phyloP scores from a whole-genome alignment of 37 sponge, comb jelly and placozoan genomes.

The Cliona cf. orientalis region DNA sequence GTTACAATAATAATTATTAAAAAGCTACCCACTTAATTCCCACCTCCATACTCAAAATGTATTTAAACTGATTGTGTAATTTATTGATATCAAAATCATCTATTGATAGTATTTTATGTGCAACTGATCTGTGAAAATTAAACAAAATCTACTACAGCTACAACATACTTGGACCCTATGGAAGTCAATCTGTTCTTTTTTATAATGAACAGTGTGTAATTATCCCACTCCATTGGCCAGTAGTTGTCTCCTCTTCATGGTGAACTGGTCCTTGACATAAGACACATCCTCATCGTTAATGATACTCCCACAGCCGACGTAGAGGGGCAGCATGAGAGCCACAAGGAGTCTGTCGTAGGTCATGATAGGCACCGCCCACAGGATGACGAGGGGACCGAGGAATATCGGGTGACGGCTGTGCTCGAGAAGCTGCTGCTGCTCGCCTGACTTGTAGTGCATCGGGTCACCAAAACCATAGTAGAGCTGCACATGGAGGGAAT shows the following conservation, averaged over 20 bases:
- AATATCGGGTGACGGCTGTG: conserved; percentile 74
- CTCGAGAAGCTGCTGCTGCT: conserved; percentile 52
- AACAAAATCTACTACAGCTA: too few relatives aligned
- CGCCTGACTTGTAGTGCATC: conserved; percentile 45
- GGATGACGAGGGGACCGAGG: conserved; percentile 44
- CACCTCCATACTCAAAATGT: too few relatives aligned
- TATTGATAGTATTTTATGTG: too few relatives aligned
- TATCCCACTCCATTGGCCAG: neutral
- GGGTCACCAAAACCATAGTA: conserved; percentile 58
- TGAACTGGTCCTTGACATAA: conserved; percentile 52
- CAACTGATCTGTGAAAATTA: too few relatives aligned
- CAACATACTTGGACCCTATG: too few relatives aligned
- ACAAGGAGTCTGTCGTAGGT: conserved; percentile 71
- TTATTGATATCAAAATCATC: too few relatives aligned
- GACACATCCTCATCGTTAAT: conserved; percentile 35
- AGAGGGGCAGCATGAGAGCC: conserved; percentile 67
- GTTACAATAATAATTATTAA: too few relatives aligned
- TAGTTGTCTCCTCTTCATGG: conserved; percentile 41
- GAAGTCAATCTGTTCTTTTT: too few relatives aligned
- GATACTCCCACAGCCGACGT: conserved; percentile 56
- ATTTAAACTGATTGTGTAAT: too few relatives aligned
- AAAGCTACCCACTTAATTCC: too few relatives aligned
- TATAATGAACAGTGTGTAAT: too few relatives aligned
- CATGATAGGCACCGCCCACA: conserved; percentile 75
- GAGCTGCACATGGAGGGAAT: conserved; percentile 19